Evolutionary conservation across 2,113 vertebrate genomes (phyloP).

Genomic region (Plecturocebus donacophilus): DNA sequence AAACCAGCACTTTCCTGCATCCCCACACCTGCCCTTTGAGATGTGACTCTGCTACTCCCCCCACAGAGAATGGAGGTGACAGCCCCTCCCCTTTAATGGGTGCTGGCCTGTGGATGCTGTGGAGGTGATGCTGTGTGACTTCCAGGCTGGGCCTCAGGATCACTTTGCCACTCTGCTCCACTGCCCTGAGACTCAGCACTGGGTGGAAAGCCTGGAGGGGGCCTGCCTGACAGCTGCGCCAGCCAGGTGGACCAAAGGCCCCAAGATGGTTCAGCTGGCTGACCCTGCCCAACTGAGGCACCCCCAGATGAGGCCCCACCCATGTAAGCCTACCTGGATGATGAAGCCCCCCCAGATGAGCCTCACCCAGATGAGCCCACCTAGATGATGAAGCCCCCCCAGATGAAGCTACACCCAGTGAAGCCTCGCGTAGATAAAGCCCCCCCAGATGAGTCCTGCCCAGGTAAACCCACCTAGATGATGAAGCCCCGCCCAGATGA

Average conservation of each 20-base stretch:
- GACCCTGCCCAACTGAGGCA: neutral
- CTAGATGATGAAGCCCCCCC: neutral
- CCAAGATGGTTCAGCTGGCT: too few species aligned
- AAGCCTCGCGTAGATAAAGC: neutral
- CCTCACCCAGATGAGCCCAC: neutral
- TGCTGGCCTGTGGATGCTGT: accelerated
- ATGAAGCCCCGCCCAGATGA: neutral
- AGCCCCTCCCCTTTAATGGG: neutral
- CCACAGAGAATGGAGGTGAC: accelerated
- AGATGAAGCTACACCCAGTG: too few species aligned
- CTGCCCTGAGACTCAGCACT: neutral
- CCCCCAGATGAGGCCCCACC: neutral
- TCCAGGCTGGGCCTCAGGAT: neutral
- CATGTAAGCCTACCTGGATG: neutral
- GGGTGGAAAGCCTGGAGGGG: neutral
- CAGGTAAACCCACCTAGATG: too few species aligned
- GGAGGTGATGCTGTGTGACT: neutral
- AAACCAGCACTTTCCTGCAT: accelerated
- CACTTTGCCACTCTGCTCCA: neutral
- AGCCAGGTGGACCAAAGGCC: neutral
- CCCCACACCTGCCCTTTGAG: neutral
- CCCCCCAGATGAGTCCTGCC: neutral
- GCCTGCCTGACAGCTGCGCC: neutral
- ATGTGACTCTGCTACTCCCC: neutral
- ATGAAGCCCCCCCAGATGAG: neutral